phyloP scores from a whole-genome alignment of 2,888 invertebrate genomes.

The Drosophila bunnanda region DNA sequence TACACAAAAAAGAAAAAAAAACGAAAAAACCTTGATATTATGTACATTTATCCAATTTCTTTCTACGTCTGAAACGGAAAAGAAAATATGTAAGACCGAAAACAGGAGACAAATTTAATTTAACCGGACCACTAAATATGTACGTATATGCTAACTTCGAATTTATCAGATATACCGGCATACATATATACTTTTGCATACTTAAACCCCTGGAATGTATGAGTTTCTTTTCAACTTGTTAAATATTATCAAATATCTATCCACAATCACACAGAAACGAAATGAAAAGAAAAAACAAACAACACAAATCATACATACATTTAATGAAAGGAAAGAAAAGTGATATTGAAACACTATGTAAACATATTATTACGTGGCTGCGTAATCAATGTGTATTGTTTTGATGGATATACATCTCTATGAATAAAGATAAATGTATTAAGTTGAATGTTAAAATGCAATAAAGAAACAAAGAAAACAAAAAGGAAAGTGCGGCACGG shows the following conservation, averaged over 20 bases:
- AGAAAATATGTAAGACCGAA: constrained; percentile 17
- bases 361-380: constrained; percentile 70
- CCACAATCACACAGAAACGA: constrained; percentile 29
- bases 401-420: constrained; percentile 72
- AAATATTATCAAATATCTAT: constrained; percentile 63
- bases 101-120: constrained; percentile 58
- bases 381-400: constrained; percentile 74
- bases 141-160: constrained; percentile 67
- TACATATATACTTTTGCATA: constrained; percentile 59
- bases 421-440: constrained; percentile 71
- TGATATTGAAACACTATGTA: constrained; percentile 77
- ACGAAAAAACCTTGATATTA: constrained; percentile 63
- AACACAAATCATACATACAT: constrained; percentile 9
- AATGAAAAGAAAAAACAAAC: background rate
- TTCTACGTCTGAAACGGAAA: constrained; percentile 25
- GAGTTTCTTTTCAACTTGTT: constrained; percentile 59
- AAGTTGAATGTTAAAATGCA: constrained; percentile 76
- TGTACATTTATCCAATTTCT: constrained; percentile 59
- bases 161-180: constrained; percentile 61
- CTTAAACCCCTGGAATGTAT: constrained; percentile 51
- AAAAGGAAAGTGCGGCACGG: constrained; percentile 8
- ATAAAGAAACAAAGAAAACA: constrained; percentile 54
- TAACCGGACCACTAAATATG: constrained; percentile 65
- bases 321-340: constrained; percentile 56
- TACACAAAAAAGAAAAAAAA: constrained; percentile 17